Evolutionary conservation across 2,888 invertebrate genomes (phyloP), one percentile per base, ranked within the genome.

Genomic region (Tenthredo scrophulariae): DNA sequence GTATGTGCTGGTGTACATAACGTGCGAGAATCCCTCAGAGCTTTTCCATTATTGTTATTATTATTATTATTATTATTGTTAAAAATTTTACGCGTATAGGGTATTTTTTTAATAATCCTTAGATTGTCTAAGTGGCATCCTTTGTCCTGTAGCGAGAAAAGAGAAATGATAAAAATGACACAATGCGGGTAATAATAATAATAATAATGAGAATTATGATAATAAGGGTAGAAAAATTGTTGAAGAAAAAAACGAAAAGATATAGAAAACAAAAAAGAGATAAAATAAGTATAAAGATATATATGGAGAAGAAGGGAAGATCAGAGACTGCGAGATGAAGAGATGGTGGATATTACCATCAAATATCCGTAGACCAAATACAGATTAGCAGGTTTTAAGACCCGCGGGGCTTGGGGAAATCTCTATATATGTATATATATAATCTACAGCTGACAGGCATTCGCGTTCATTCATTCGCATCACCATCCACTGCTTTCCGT

Each of bases 241-340:
- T 6, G 67, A 15, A 33, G 33, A 67, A 13, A 15, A 15, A 62
- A 62, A 62, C 13, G 9, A 40, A 74, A 40, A n/a, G 70, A 18
- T 74, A 43, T 43, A 22, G 22, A 40, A n/a, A 40, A 37, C n/a
- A n/a, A 22, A 43, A 43, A 43, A n/a, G 22, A 43, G 13, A n/a
- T n/a, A n/a, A 22, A 74, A 43, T 9, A 22, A 74, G 40, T 10
- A 74, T 26, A 4, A 10, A 7, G 7, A 33, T 9, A 77, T n/a
- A 54, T 29, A 54, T 50, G 54, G 33, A 18, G 26, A 37, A 80
- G 85, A 74, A 85, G 87, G 86, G 88, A 90, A 90, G 91, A 91
- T 37, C 37, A 37, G 90, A 90, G 91, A 92, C 91, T 91, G 88
- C 86, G 88, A 37, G 58, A 80, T 37, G 33, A 62, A 13, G 50